Base-by-base conservation (phyloP, 2,113 vertebrate genomes). In the Toxotes chatareus region DNA sequence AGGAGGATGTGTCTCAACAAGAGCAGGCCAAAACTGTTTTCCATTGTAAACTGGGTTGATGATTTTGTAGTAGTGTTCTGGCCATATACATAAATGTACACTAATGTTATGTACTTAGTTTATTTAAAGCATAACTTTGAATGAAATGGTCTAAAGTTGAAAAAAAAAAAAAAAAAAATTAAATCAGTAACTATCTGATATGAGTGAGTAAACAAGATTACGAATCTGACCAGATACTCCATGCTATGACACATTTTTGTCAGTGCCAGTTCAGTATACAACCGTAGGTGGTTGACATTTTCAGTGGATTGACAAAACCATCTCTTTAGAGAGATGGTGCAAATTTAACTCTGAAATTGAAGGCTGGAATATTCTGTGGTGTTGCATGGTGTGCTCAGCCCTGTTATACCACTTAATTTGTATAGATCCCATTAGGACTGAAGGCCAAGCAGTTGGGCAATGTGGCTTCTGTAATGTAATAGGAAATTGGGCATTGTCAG, bases 1-100 rank as follows among this genome's bases (percentile, higher is more conserved):
- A 90, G 65, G 80, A 87, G 81, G 78, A 73, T 79, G 71, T 78
- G 66, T 87, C 81, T 86, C 82, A 81, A 88, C 74, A 88, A 63
- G 51, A 86, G 72, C 67, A 65, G 64, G 57, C 38, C 64, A 53
- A 36, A 66, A 66, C 77, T 38, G 68, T 77, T 75, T 82, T 71
- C 84, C 65, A 81, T 66, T 42, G 32, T 59, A 78, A 81, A 80
- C 10, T 53, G 9, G 34, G 57, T 21, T 11, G 23, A 61, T 53
- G 34, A n/a, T 31, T 73, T 76, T 74, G 13, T 51, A 55, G 34
- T 36, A 1, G 32, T 27, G 11, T 40, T 19, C 36, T 0, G 8
- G 65, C 40, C 66, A 51, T 27, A 60, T 56, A 11, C 3, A 64
- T 68, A 77, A 76, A 77, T 70, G 73, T 32, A 65, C 32, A 49